Base-by-base conservation (phyloP, 2,797 vertebrate species). In the Tachyglossus aculeatus region DNA sequence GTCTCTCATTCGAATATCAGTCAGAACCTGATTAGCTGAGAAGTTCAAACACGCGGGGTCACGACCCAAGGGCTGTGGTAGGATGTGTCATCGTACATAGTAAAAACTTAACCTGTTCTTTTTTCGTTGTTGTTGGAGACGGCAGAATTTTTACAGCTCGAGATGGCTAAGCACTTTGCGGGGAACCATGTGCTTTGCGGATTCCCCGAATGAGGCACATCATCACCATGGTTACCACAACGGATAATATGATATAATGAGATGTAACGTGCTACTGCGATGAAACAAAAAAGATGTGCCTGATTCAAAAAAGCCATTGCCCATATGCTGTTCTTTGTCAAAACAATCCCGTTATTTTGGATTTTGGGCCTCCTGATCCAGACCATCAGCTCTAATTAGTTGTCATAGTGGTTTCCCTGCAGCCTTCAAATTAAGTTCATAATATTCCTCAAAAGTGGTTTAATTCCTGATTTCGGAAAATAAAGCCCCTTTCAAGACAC, bases 271-370 rank as follows among this genome's bases (percentile, higher is more conserved):
- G 29, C 37, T 53, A 41, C 54, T 70, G 78, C 79, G 85, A 41
- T 69, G 38, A 80, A 82, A 77, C 55, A 68, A 7, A 64, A 82
- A 83, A 74, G 52, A 77, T 21, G 19, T 43, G 19, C 71, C 87
- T 83, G 64, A 80, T 67, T 66, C 1, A 81, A 85, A 82, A 64
- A 59, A 40, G 15, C 2, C 31, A 51, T 45, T 73, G 45, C 33
- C 48, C 71, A 69, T 87, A 81, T 83, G 48, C 65, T 87, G 38
- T 71, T 74, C 52, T 78, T 78, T 76, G 78, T 78, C 60, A 83
- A 86, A n/a, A 88, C 19, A 78, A 41, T 37, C 0, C 7, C 67
- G 34, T 33, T 78, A 63, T 76, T 85, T 84, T 67, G 37, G 68
- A 78, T 9, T 75, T 44, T 64, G 12, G 67, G 66, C 6, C 79